Base-by-base conservation (phyloP, 2,888 invertebrate genomes). In the Thereva nobilitata region DNA sequence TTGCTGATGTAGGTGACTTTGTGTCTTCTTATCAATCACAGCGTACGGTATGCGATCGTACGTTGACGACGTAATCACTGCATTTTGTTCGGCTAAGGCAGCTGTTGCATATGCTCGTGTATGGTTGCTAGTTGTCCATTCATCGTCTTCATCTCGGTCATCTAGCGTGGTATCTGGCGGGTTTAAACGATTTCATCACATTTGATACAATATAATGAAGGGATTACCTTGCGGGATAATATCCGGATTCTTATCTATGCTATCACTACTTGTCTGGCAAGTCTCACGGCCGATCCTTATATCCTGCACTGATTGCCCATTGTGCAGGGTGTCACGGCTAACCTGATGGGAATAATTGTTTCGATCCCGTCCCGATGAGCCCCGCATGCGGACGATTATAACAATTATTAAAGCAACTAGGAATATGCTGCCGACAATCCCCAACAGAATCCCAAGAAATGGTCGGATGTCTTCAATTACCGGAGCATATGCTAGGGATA, bases 391-490 rank as follows among this genome's bases (percentile, higher is more conserved):
- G 72, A 85, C 84, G 73, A 84, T 81, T 56, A 85, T 78, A 63
- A 84, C 84, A 73, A 82, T 82, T 72, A 80, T 77, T 71, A 84
- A 77, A 12, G 84, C 84, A 68, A 84, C 83, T 68, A 85, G 75
- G 64, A 85, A 81, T 67, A 85, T 79, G 63, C 84, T 83, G 67
- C 82, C 82, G 65, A 84, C 83, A 71, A 84, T 80, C 64, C 84
- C 84, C 56, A 84, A 79, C 72, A 85, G 76, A 45, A 84, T 83
- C 57, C 84, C 84, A 64, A 85, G 76, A 73, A 85, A 83, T 65
- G 84, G 84, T 71, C 84, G 84, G 75, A 85, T 83, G 73, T 83
- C 82, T 74, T 83, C 82, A 70, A 84, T 82, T 67, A 79, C 79
- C 67, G 81, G 80, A 52, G 76, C 82, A 72, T 84, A 82, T 57